These are phyloP conservation scores for Yponomeuta cagnagella DNA, from an alignment of 2,888 invertebrate species.

Conservation along the genomic window DNA sequence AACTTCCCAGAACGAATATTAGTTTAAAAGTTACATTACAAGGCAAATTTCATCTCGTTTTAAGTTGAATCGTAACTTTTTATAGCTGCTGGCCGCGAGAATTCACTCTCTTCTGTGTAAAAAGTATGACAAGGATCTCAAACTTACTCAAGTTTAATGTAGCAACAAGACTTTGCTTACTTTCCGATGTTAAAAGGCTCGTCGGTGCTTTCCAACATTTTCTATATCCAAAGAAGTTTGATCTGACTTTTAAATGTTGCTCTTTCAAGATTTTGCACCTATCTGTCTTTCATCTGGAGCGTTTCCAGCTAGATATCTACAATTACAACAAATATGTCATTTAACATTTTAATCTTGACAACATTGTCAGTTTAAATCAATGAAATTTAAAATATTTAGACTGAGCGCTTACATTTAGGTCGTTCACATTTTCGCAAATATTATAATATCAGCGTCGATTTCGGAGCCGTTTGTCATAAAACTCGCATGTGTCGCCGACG, in stretches of 20 bases:
- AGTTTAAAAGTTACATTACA: conserved; percentile 46
- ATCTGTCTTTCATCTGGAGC: conserved; percentile 11
- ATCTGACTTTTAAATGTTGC: neutral
- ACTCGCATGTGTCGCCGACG: conserved; percentile 21
- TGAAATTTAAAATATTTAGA: conserved; percentile 17
- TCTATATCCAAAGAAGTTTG: neutral
- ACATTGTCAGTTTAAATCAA: conserved; percentile 3
- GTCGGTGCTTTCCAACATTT: neutral
- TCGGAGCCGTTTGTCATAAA: conserved; percentile 33
- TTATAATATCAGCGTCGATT: conserved; percentile 20
- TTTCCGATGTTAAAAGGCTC: neutral
- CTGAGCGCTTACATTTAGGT: neutral
- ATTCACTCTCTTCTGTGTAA: conserved; percentile 25
- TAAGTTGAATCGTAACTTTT: conserved; percentile 51
- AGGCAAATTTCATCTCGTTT: conserved; percentile 44
- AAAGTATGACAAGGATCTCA: conserved; percentile 12
- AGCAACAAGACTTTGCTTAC: conserved; percentile 10
- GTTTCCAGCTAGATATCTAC: neutral
- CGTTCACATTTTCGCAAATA: conserved; percentile 21
- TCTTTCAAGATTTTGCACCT: neutral
- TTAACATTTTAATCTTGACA: conserved; percentile 1
- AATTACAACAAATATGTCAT: neutral
- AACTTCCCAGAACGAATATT: conserved; percentile 30
- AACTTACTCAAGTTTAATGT: conserved; percentile 10
- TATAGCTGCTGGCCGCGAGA: conserved; percentile 36